Conservation (phyloP, 2,113 vertebrate species). For the Tretioscincus oriximinensis region DNA sequence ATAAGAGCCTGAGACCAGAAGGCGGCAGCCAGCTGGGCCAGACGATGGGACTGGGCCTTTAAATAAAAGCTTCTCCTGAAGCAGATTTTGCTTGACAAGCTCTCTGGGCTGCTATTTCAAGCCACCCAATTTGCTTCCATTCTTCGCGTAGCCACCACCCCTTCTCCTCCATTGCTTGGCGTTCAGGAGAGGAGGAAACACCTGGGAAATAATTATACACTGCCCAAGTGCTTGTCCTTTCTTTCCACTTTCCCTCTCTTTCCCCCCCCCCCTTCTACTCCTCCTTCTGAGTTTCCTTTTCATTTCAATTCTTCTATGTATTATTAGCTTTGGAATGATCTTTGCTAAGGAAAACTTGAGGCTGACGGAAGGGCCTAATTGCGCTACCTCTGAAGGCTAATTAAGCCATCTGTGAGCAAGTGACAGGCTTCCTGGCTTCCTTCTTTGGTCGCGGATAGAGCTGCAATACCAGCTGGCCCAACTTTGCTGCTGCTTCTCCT, state of each 20-base stretch:
- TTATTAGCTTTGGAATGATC: slow-evolving; percentile 70
- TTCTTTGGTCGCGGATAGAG: slow-evolving; percentile 64
- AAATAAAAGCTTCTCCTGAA: slow-evolving; percentile 37
- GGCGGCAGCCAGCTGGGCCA: too few relatives aligned
- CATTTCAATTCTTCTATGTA: slow-evolving; percentile 63
- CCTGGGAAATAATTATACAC: slow-evolving; percentile 64
- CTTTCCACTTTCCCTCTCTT: slow-evolving; percentile 46
- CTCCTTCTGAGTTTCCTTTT: slow-evolving; percentile 48
- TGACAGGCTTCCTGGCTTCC: slow-evolving; percentile 63
- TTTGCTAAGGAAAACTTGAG: slow-evolving; percentile 67
- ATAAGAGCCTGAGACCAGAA: too few relatives aligned
- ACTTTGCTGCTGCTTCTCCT: slow-evolving; percentile 7
- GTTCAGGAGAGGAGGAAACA: slow-evolving; percentile 59
- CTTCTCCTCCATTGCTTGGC: slow-evolving; percentile 68
- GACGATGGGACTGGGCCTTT: slow-evolving; percentile 38
- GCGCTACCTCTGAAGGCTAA: slow-evolving; percentile 71
- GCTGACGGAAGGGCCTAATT: slow-evolving; percentile 66
- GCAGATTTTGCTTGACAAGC: slow-evolving; percentile 62
- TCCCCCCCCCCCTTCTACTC: slow-evolving; percentile 43
- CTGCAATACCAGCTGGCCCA: slow-evolving; percentile 54
- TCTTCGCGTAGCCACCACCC: slow-evolving; percentile 65
- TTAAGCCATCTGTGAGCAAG: slow-evolving; percentile 68
- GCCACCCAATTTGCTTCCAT: slow-evolving; percentile 70
- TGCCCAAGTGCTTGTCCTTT: slow-evolving; percentile 61
- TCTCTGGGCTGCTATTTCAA: slow-evolving; percentile 67